phyloP scores from a whole-genome alignment of 2,113 vertebrate genomes.

The Etheostoma cragini region DNA sequence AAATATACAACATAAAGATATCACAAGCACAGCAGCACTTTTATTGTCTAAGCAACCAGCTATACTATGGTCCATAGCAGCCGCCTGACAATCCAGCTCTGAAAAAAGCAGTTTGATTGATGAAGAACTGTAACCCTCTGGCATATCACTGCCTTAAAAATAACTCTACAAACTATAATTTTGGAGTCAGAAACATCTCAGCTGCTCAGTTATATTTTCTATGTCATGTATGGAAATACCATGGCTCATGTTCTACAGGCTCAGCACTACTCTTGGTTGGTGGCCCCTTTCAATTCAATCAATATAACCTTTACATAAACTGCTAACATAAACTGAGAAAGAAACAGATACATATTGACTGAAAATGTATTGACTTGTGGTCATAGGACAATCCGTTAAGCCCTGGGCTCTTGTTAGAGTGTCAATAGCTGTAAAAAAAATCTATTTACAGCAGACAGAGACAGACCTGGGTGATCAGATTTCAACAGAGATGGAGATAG shows the following conservation, averaged over 20 bases:
- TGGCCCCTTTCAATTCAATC: conserved; percentile 34
- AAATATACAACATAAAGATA: conserved; percentile 56
- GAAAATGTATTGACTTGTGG: conserved; percentile 31
- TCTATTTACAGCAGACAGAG: conserved; percentile 54
- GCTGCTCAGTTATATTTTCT: conserved; percentile 59
- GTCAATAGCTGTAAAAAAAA: conserved; percentile 45
- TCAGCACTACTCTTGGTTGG: conserved; percentile 17
- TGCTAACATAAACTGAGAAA: conserved; percentile 9
- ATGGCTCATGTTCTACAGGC: conserved; percentile 39
- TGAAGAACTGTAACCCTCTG: conserved; percentile 19
- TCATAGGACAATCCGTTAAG: conserved; percentile 33
- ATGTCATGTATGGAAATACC: conserved; percentile 50
- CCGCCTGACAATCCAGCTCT: conserved; percentile 3
- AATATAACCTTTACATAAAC: conserved; percentile 2
- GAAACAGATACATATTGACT: conserved; percentile 14
- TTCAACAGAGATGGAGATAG: conserved; percentile 57
- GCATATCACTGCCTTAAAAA: conserved; percentile 44
- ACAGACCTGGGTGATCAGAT: conserved; percentile 55
- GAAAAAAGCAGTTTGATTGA: conserved; percentile 32
- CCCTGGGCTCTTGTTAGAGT: conserved; percentile 39
- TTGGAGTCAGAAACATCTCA: conserved; percentile 51
- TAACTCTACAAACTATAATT: conserved; percentile 59
- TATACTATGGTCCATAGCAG: not conserved
- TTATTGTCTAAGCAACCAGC: conserved; percentile 15
- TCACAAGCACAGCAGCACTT: conserved; percentile 23